Conservation (phyloP, 1,140 invertebrate genomes). For the Drosophila mayri region DNA sequence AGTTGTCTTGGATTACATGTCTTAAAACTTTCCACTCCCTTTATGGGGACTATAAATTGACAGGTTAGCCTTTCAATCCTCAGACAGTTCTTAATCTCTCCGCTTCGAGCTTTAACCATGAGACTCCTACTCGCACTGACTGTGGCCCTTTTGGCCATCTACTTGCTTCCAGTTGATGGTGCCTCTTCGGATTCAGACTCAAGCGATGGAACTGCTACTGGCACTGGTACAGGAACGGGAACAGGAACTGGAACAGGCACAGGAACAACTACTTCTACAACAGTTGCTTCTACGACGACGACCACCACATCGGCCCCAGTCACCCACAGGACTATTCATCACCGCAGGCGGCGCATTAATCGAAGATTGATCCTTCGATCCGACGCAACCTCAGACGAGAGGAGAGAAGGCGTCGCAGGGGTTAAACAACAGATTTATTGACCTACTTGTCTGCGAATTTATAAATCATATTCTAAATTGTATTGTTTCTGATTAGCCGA, state of each 20-base stretch:
- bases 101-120: neutral
- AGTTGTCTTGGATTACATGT: neutral
- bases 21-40: neutral
- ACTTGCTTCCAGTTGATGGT: neutral
- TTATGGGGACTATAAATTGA: neutral
- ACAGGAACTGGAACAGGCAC: neutral
- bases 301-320: neutral
- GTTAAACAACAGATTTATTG: neutral
- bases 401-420: neutral
- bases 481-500: neutral
- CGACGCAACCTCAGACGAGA: neutral
- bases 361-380: neutral
- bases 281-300: neutral
- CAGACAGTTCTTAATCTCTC: neutral
- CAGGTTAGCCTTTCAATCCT: neutral
- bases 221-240: neutral
- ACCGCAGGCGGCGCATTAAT: neutral
- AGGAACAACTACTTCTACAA: neutral
- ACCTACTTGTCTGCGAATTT: neutral
- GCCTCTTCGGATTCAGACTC: slow-evolving; percentile 1
- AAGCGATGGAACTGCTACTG: neutral
- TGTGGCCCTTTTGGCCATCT: neutral
- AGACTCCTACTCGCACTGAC: neutral
- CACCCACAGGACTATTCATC: neutral
- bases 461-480: neutral